Percentiles rank a stretch among this genome's conserved stretches.
These are phyloP conservation scores for Campoletis raptor DNA, from an alignment of 2,888 invertebrate species.

Conservation along the genomic window DNA sequence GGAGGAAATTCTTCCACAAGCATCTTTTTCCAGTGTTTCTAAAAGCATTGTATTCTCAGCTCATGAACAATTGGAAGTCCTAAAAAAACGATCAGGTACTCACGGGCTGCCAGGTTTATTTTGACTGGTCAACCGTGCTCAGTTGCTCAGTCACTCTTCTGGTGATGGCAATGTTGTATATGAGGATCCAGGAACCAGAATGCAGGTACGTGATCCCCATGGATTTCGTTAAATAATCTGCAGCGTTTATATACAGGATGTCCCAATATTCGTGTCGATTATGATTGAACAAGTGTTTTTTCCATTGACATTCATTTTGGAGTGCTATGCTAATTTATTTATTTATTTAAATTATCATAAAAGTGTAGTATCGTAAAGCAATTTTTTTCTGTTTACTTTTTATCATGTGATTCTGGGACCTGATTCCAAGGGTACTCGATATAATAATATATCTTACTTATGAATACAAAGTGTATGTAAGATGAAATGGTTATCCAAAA, in stretches of 20 bases:
- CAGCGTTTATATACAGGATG: neutral
- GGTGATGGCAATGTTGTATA: neutral
- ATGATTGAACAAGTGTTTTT: neutral
- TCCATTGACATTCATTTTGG: neutral
- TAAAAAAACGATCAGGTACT: conserved; percentile 55
- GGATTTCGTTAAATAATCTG: conserved; percentile 7
- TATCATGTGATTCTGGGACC: neutral
- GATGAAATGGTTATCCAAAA: conserved; percentile 36
- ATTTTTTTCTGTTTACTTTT: neutral
- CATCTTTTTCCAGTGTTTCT: conserved; percentile 6
- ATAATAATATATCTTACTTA: neutral
- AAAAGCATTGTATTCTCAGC: neutral
- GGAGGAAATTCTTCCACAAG: neutral
- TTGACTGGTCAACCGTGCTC: conserved; percentile 56
- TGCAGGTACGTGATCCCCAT: conserved; percentile 40
- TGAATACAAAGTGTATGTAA: neutral
- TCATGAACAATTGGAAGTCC: conserved; percentile 2
- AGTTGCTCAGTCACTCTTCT: conserved; percentile 52
- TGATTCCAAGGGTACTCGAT: neutral
- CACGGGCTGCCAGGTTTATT: conserved; percentile 44
- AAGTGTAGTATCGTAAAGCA: neutral
- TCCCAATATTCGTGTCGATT: neutral
- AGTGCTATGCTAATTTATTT: neutral
- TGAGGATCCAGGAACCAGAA: conserved; percentile 42
- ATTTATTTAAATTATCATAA: neutral